A percentile compares a stretch with the other conserved stretches of the same genome.
Conservation (phyloP, 2,113 vertebrate species). For the Plectropomus leopardus region DNA sequence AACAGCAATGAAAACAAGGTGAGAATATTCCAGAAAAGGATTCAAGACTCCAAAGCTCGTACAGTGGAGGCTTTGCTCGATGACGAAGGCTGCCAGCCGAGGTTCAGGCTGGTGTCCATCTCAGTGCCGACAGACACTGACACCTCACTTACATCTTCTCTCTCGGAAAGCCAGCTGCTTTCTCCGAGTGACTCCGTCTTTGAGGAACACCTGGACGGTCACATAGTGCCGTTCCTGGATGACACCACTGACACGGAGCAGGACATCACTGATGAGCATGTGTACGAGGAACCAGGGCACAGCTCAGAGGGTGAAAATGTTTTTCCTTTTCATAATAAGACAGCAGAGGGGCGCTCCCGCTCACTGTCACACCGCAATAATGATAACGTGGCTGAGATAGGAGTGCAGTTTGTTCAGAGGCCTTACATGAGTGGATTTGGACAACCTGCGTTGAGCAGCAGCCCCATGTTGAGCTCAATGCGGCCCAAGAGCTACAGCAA, state of each 20-base stretch:
- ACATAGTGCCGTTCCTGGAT: conserved; percentile 74
- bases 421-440: conserved; percentile 70
- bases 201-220: conserved; percentile 75
- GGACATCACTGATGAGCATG: conserved; percentile 73
- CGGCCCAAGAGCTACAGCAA: conserved; percentile 82
- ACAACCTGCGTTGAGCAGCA: conserved; percentile 79
- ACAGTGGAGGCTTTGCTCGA: conserved; percentile 32
- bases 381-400: conserved; percentile 86
- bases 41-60: conserved; percentile 29
- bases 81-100: conserved; percentile 57
- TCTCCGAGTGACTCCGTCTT: conserved; percentile 64
- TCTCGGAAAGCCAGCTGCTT: conserved; percentile 68
- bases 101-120: conserved; percentile 73
- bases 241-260: conserved; percentile 74
- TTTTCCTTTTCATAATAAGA: conserved; percentile 80
- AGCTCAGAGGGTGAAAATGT: conserved; percentile 76
- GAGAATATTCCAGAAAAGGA: conserved; percentile 41
- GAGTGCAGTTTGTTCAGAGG: conserved; percentile 74
- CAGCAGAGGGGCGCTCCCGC: conserved; percentile 79
- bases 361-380: conserved; percentile 85
- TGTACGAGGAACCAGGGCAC: conserved; percentile 81
- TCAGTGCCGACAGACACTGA: conserved; percentile 72
- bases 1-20: conserved; percentile 19
- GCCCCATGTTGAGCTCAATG: conserved; percentile 78
- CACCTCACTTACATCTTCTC: conserved; percentile 63